Base-by-base conservation (phyloP, 2,797 vertebrate genomes). In the Neosilurus mollespiculum region DNA sequence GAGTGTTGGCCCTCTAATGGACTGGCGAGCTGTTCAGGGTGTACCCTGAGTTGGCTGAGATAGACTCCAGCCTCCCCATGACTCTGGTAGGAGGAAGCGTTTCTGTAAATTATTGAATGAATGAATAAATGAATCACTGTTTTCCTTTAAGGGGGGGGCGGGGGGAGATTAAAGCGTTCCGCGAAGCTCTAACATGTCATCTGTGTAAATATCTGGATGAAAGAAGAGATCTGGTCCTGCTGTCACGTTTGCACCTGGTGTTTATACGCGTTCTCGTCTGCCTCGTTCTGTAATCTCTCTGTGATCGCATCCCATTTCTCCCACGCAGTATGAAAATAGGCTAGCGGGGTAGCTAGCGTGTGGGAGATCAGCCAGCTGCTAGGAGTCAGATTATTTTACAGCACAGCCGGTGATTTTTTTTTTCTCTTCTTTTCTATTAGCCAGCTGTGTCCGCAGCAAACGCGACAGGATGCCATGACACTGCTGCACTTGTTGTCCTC, bases 311-410 rank as follows among this genome's bases (percentile, higher is more conserved):
- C 73, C 59, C 56, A 22, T 37, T 59, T 37, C 56, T 34, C 37
- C 64, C n/a, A 82, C 34, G 20, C 54, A 9, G 9, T 16, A 66
- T 56, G 75, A 77, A 72, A 75, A 75, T 34, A 75, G 54, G 16
- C 72, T 34, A 75, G 72, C 4, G 24, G 54, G 16, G 53, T 75
- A 22, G 72, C 54, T 62, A 80, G 78, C 61, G 54, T 75, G 72
- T 75, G 72, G 72, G 72, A 75, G 72, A 16, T 75, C 53, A 75
- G 18, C 54, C 72, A 75, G 72, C 53, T 75, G 72, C 72, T 16
- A 73, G 51, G 51, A 73, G 43, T 51, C 69, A 24, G 20, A 71
- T 53, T 53, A 24, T 24, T 71, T 49, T 43, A 70, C 67, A 49
- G 22, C 69, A 24, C 69, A 51, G 71, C 53, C 53, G 26, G 51